Conservation (phyloP, 2,797 vertebrate species). For the Octomys mimax region DNA sequence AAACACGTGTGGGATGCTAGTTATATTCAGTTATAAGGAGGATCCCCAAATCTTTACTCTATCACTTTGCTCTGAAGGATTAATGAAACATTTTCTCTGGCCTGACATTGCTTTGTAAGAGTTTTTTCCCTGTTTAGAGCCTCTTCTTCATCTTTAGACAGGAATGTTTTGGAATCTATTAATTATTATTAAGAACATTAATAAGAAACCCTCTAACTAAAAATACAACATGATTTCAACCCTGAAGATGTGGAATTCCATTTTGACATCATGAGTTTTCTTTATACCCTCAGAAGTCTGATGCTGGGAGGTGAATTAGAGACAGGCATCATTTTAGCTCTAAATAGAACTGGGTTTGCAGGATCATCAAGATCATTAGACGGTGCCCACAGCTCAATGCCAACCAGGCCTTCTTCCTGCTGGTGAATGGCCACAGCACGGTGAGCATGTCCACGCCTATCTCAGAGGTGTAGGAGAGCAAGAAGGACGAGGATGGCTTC, state of each 20-base stretch:
- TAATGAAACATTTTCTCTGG: conserved; percentile 41
- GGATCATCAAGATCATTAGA: too few relatives aligned
- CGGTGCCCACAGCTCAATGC: too few relatives aligned
- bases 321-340: conserved; percentile 45
- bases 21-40: conserved; percentile 68
- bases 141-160: not conserved
- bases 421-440: too few relatives aligned
- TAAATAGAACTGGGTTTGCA: conserved; percentile 54
- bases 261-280: conserved; percentile 48
- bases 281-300: conserved; percentile 47
- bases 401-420: too few relatives aligned
- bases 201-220: conserved; percentile 55
- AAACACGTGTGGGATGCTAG: conserved; percentile 25
- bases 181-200: conserved; percentile 36
- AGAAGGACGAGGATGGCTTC: too few relatives aligned
- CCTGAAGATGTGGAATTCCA: conserved; percentile 57
- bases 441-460: too few relatives aligned
- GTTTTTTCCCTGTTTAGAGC: not conserved
- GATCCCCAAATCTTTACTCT: conserved; percentile 40
- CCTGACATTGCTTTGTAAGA: conserved; percentile 14
- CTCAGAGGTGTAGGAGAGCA: too few relatives aligned
- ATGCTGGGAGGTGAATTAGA: conserved; percentile 69
- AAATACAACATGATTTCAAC: conserved; percentile 30
- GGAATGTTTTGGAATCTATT: conserved; percentile 37
- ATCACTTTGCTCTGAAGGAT: conserved; percentile 56